A percentile compares a stretch with the other conserved stretches of the same genome.
Evolutionary conservation across 2,888 invertebrate species (phyloP).

Genomic region (Idaea aversata): DNA sequence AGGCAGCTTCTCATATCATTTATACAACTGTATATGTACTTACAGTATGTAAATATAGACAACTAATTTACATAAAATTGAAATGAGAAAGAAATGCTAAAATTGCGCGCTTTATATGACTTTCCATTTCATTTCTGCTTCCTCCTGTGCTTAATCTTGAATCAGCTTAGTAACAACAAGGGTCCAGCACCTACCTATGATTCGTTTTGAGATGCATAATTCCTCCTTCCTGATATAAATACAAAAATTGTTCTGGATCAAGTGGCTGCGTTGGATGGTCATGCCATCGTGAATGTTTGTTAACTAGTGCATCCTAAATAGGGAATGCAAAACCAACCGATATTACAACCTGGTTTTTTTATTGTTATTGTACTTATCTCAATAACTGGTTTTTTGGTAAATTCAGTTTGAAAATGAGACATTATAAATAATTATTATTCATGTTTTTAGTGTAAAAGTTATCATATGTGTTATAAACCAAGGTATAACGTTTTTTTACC

Average conservation of each 20-base stretch:
- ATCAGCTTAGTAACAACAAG: constrained; percentile 13
- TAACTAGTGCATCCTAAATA: constrained; percentile 54
- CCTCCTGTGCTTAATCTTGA: constrained; percentile 23
- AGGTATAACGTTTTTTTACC: no score
- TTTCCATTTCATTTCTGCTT: constrained; percentile 20
- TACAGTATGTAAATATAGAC: not conserved
- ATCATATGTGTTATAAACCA: no score
- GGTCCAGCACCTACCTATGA: not conserved
- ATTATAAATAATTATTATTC: no score
- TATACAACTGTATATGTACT: no score
- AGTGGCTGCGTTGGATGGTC: constrained; percentile 53
- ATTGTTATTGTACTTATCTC: no score
- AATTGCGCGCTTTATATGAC: not conserved
- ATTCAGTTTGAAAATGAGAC: no score
- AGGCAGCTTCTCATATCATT: not conserved
- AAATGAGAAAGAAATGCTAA: not conserved
- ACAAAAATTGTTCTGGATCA: constrained; percentile 75
- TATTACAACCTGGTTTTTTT: no score
- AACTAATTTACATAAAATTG: not conserved
- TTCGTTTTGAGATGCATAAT: constrained; percentile 42
- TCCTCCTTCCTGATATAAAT: constrained; percentile 46
- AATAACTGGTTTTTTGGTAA: no score
- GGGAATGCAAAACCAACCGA: no score
- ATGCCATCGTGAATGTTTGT: constrained; percentile 50
- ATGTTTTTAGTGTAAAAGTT: no score